Evolutionary conservation across 1,140 invertebrate species (phyloP), one percentile per base, ranked within the genome.

Genomic region (Sinonovacula constricta): DNA sequence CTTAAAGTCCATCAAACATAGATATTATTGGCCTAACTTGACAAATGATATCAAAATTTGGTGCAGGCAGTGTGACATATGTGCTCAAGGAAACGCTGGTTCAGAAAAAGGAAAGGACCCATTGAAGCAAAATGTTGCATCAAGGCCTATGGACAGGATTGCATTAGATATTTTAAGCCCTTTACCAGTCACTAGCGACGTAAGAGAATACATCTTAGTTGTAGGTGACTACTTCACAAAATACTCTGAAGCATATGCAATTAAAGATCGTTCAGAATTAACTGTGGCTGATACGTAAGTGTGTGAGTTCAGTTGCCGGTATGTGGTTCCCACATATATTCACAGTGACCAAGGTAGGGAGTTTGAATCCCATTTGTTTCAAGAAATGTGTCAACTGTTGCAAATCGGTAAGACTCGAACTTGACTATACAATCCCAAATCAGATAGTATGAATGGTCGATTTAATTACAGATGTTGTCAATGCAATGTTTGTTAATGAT

Each of bases 361-460:
- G 39, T 81, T 86, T 57, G 74, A 81, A 54, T 84, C 81, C n/a
- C 22, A 39, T n/a, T 36, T 87, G 22, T 81, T 87, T 54, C 0
- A 28, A 24, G 26, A 36, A 28, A 26, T 79, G 34, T 85, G 71
- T 74, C 26, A 14, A 54, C 60, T 22, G 62, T 45, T 82, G 51
- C 80, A 65, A 24, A 69, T 80, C 34, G 53, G 81, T 22, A 84
- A 82, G 33, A 78, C 83, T 12, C 49, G 81, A 26, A 90, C 88
- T 4, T 85, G 82, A 2, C 71, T 86, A 0, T 89, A 89, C 63
- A 83, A 88, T 59, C 88, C 90, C 14, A 80, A 86, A 33, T 80
- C 84, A 0, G 88, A 91, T 77, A 89, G 90, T 0, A 49, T 88
- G 45, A 79, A 86, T 1, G 82, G 88, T 49, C 71, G 88, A 36